phyloP scores from a whole-genome alignment of 2,113 vertebrate species.

The Ammodytes marinus region DNA sequence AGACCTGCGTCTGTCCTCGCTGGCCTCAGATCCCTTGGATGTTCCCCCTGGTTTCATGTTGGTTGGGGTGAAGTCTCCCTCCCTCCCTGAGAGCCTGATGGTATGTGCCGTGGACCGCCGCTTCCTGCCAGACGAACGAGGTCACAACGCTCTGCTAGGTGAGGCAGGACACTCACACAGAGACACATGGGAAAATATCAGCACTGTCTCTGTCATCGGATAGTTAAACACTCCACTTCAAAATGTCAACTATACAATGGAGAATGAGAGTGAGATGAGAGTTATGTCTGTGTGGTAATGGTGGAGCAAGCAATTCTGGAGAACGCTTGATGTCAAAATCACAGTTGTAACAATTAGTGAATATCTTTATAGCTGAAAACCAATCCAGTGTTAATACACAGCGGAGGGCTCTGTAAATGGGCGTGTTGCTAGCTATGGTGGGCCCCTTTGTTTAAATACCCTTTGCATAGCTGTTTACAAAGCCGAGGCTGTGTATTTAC shows the following conservation, averaged over 20 bases:
- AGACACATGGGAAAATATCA: not conserved
- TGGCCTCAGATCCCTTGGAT: constrained; percentile 90
- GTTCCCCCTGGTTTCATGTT: constrained; percentile 91
- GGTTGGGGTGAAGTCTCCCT: constrained; percentile 92
- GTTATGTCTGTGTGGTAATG: not conserved
- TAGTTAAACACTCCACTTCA: not conserved
- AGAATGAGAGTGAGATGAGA: not conserved
- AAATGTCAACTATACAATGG: not conserved
- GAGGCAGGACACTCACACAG: constrained; percentile 62
- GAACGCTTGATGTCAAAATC: too few species aligned
- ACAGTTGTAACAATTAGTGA: too few species aligned
- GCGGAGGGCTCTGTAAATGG: too few species aligned
- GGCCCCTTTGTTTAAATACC: too few species aligned
- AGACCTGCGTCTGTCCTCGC: constrained; percentile 91
- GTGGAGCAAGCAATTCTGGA: too few species aligned
- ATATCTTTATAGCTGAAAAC: too few species aligned
- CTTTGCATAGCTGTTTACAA: too few species aligned
- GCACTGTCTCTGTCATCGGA: not conserved
- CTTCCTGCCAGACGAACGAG: constrained; percentile 94
- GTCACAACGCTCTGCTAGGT: constrained; percentile 95
- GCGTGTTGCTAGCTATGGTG: too few species aligned
- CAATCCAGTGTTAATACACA: too few species aligned
- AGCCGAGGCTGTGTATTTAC: too few species aligned
- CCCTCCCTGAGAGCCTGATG: constrained; percentile 90
- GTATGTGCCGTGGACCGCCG: constrained; percentile 95